Evolutionary conservation across 2,797 vertebrate species (phyloP).

Genomic region (Lemur catta): DNA sequence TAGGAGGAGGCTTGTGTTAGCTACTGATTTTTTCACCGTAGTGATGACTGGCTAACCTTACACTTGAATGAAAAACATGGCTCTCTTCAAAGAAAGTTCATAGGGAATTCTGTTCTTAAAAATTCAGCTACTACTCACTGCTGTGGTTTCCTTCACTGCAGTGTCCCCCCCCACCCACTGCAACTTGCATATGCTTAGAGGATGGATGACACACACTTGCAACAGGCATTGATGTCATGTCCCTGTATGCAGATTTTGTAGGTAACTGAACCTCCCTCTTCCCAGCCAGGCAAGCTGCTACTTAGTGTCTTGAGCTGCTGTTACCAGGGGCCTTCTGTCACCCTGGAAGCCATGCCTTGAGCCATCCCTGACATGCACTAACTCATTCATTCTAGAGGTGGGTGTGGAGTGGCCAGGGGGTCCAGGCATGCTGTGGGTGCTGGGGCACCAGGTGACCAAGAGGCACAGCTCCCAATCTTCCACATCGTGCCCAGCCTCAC

Average conservation of each 20-base stretch:
- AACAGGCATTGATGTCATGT: rapidly evolving
- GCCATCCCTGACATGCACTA: neutral
- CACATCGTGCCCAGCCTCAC: neutral
- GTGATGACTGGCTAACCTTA: neutral
- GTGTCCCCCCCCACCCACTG: neutral
- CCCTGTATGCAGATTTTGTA: neutral
- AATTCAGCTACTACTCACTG: neutral
- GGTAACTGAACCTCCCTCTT: neutral
- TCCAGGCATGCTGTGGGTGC: rapidly evolving
- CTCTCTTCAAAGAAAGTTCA: neutral
- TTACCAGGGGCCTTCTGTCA: neutral
- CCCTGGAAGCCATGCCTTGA: too few species aligned
- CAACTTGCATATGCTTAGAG: rapidly evolving
- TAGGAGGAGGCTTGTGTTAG: neutral
- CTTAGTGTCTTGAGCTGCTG: neutral
- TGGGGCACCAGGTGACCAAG: neutral
- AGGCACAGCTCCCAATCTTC: neutral
- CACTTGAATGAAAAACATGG: neutral
- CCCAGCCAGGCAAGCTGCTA: neutral
- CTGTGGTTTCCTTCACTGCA: neutral
- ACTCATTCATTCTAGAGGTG: neutral
- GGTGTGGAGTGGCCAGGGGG: too few species aligned
- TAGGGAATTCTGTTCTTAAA: neutral
- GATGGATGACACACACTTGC: rapidly evolving
- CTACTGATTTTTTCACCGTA: too few species aligned